Evolutionary conservation across 2,888 invertebrate species (phyloP).

Genomic region (Gisinianus flammeolus): DNA sequence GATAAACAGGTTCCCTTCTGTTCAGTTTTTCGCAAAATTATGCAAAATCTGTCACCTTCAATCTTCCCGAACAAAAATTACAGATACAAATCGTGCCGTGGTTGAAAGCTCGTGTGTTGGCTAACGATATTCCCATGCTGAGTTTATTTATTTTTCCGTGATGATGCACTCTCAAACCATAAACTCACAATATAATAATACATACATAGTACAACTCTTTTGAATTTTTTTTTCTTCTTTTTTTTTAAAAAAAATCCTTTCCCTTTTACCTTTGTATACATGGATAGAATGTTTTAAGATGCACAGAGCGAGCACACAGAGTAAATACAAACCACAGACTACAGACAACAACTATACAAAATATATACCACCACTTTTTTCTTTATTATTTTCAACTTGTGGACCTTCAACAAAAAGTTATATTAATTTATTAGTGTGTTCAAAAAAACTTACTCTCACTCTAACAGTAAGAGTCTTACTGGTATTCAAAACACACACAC

Average conservation of each 20-base stretch:
- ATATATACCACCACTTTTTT: not conserved
- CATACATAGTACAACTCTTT: not conserved
- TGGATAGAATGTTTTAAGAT: not conserved
- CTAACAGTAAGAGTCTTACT: no score
- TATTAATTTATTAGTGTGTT: constrained; percentile 20
- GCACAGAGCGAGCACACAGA: not conserved
- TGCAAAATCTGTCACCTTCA: constrained; percentile 47
- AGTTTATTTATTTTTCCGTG: constrained; percentile 34
- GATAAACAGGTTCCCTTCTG: constrained; percentile 34
- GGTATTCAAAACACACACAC: no score
- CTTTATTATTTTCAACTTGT: not conserved
- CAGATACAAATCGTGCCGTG: not conserved
- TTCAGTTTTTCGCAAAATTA: constrained; percentile 40
- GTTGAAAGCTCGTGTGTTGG: constrained; percentile 22
- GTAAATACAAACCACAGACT: not conserved
- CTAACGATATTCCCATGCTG: constrained; percentile 24
- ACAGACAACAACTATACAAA: not conserved
- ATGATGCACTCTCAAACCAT: not conserved
- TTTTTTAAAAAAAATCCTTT: not conserved
- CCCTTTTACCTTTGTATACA: not conserved
- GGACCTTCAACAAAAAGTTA: not conserved
- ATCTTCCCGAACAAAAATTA: constrained; percentile 34
- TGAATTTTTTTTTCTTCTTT: no score
- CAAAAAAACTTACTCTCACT: no score
- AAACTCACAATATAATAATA: no score